Evolutionary conservation across 2,888 invertebrate genomes (phyloP), one percentile per base, ranked within the genome.

Genomic region (Dermolepida albohirtum): DNA sequence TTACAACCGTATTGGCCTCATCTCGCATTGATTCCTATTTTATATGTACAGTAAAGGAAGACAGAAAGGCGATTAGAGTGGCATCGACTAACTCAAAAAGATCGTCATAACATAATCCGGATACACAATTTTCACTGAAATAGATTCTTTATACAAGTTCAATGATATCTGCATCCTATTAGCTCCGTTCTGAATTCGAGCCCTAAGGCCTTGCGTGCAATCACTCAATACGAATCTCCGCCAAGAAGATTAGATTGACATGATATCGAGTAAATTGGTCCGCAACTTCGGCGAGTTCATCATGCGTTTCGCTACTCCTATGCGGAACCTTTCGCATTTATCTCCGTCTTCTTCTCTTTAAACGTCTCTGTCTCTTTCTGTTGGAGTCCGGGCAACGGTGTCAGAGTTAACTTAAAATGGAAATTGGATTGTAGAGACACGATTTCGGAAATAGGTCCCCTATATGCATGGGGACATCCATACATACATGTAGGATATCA

Each of bases 401-500:
- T 73, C 72, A 72, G 74, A 72, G 75, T 77, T 74, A 78, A 79
- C 79, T 80, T 78, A 79, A 80, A 79, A 79, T 80, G 80, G 79
- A 81, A 80, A 81, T 80, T 80, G 80, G 79, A 80, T 80, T 75
- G 12, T 44, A 59, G 47, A 59, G 43, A 41, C 59, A 29, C 59
- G 59, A 59, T 59, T 59, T 47, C 47, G n/a, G 59, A 29, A 34
- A 34, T 14, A 59, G 47, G 47, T 27, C 43, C 41, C 43, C 12
- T 27, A 57, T 57, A 27, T 59, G 44, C 59, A 47, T 22, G 11
- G 44, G 16, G 47, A 27, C 44, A 59, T 57, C 5, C 27, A 57
- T 44, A 27, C 44, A 59, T 57, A n/a, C 27, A 57, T 44, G 34
- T 34, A 34, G 57, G 34, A 34, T 34, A 34, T 34, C 22, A 59